Evolutionary conservation across 2,113 vertebrate genomes (phyloP).

Genomic region (Sula dactylatra): DNA sequence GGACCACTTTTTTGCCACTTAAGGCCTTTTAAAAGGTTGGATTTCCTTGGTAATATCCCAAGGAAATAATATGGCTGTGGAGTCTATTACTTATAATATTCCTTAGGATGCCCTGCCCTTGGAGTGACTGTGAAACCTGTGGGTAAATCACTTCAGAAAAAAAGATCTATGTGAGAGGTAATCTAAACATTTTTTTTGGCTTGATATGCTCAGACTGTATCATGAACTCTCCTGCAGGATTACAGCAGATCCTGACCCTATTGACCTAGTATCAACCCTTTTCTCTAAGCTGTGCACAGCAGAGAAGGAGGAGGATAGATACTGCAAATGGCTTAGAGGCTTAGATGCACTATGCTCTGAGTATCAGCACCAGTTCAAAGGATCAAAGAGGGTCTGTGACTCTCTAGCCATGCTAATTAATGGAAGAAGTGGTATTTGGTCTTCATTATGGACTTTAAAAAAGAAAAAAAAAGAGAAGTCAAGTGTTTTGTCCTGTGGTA

Average conservation of each 20-base stretch:
- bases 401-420: slow-evolving; percentile 43
- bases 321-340: slow-evolving; percentile 24
- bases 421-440: slow-evolving; percentile 40
- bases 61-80: not conserved
- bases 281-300: not conserved
- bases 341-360: slow-evolving; percentile 25
- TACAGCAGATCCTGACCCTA: slow-evolving; percentile 44
- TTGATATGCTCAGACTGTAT: not conserved
- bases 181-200: not conserved
- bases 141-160: not conserved
- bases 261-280: slow-evolving; percentile 47
- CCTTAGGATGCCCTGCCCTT: not conserved
- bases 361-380: slow-evolving; percentile 55
- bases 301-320: not conserved
- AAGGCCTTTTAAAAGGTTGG: not conserved
- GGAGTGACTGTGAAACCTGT: not conserved
- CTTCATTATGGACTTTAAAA: slow-evolving; percentile 37
- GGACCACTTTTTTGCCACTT: not conserved
- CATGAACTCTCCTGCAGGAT: slow-evolving; percentile 31
- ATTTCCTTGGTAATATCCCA: not conserved
- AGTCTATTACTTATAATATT: not conserved
- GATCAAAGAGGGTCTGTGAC: slow-evolving; percentile 49
- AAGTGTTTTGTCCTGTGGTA: slow-evolving; percentile 33
- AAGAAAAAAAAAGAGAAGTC: not conserved
- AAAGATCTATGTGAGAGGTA: not conserved